Conservation (phyloP, 2,797 vertebrate species). For the Prunella strophiata region DNA sequence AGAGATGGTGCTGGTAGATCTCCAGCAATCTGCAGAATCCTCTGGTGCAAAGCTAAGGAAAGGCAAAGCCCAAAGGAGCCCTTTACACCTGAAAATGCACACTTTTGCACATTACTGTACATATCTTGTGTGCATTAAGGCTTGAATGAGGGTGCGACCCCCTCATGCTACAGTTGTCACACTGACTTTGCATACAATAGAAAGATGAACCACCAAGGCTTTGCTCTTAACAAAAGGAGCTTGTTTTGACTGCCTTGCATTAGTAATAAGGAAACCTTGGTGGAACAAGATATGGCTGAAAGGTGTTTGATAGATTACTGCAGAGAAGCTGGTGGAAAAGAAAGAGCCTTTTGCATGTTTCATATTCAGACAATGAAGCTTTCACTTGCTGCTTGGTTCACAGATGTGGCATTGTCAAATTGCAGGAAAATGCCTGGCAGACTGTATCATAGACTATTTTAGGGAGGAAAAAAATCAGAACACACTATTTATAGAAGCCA, state of each 20-base stretch:
- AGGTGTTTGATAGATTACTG: background rate
- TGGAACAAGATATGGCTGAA: background rate
- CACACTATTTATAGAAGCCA: constrained; percentile 70
- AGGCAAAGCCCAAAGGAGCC: background rate
- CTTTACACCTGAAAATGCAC: background rate
- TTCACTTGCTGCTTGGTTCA: constrained; percentile 61
- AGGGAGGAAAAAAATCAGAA: constrained; percentile 32
- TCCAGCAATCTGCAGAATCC: background rate
- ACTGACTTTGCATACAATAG: background rate
- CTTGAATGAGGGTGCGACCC: accelerated
- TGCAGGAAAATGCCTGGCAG: constrained; percentile 69
- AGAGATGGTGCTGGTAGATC: accelerated
- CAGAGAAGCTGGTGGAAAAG: background rate
- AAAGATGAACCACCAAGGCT: background rate
- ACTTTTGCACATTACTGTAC: background rate
- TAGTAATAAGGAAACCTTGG: background rate
- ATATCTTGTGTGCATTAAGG: background rate
- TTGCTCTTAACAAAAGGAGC: background rate
- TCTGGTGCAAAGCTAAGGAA: background rate
- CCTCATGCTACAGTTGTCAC: background rate
- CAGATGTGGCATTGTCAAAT: constrained; percentile 71
- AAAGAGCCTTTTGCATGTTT: background rate
- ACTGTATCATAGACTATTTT: constrained; percentile 69
- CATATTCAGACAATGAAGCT: constrained; percentile 53
- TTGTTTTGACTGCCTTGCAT: background rate